phyloP scores from a whole-genome alignment of 2,113 vertebrate genomes.

The Capricornis sumatraensis region DNA sequence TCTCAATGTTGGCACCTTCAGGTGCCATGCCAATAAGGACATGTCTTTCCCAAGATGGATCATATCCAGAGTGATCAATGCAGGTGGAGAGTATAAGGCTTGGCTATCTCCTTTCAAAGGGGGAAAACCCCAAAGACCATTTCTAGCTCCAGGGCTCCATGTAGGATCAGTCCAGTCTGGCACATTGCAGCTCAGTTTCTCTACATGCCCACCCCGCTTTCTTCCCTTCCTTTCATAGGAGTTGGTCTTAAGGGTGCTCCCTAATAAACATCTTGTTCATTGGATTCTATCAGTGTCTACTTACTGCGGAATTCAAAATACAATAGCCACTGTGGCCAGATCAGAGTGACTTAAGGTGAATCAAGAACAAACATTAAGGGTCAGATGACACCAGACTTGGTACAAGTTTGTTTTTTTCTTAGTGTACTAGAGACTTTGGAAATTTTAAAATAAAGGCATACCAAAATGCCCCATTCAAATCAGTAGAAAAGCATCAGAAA shows the following conservation, averaged over 20 bases:
- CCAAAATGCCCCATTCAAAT: not conserved
- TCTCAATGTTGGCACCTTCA: not conserved
- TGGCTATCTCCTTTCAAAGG: not conserved
- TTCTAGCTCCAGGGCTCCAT: not conserved
- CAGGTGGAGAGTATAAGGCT: not conserved
- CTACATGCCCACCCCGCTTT: not conserved
- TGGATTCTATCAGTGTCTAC: not conserved
- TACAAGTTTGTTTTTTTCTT: not conserved
- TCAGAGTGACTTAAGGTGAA: not conserved
- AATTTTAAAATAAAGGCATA: not conserved
- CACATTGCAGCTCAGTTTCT: not conserved
- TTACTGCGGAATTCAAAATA: not conserved
- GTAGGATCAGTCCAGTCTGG: not conserved
- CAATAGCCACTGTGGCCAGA: not conserved
- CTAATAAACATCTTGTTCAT: not conserved
- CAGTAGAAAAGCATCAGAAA: not conserved
- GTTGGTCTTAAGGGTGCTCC: not conserved
- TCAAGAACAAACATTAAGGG: not conserved
- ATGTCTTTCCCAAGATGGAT: not conserved
- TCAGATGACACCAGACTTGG: not conserved
- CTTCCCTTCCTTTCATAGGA: not conserved
- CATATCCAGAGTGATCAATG: not conserved
- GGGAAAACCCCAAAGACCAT: not conserved
- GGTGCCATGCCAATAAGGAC: not conserved
- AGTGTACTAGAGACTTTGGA: not conserved